Conservation (phyloP, 1,140 invertebrate species). For the Drosophila subobscura region DNA sequence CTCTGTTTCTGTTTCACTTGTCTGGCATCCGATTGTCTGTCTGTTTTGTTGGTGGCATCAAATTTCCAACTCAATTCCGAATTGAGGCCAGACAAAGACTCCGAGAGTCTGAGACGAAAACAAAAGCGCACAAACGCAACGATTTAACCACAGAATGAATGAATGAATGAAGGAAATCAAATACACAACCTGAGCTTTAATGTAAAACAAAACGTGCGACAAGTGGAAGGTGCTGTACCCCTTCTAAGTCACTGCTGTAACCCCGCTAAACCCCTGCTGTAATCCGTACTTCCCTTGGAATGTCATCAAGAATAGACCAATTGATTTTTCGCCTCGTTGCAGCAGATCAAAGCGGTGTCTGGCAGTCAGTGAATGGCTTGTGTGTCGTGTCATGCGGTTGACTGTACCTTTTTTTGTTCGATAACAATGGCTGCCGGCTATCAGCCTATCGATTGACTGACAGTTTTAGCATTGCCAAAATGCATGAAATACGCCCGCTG, state of each 20-base stretch:
- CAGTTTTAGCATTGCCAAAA: neutral
- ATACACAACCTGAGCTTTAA: slow-evolving; percentile 54
- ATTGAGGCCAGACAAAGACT: slow-evolving; percentile 46
- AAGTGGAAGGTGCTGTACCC: slow-evolving; percentile 15
- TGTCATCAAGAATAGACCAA: slow-evolving; percentile 60
- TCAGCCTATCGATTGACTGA: neutral
- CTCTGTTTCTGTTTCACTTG: slow-evolving; percentile 39
- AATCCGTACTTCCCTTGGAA: slow-evolving; percentile 26
- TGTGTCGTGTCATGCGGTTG: slow-evolving; percentile 65
- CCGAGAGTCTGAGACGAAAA: slow-evolving; percentile 21
- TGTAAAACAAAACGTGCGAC: slow-evolving; percentile 69
- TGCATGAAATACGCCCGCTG: neutral
- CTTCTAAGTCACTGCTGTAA: neutral
- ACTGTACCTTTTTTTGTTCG: neutral
- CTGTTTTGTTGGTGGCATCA: slow-evolving; percentile 47
- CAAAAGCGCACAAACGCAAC: slow-evolving; percentile 48
- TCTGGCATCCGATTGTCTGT: slow-evolving; percentile 26
- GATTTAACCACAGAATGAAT: slow-evolving; percentile 49
- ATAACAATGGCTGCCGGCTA: neutral
- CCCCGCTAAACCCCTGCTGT: neutral
- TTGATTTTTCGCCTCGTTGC: slow-evolving; percentile 76
- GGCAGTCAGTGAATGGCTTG: slow-evolving; percentile 33
- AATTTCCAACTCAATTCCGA: slow-evolving; percentile 59
- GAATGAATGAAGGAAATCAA: slow-evolving; percentile 11
- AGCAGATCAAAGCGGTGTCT: slow-evolving; percentile 72